Base-by-base conservation (phyloP, 2,888 invertebrate genomes). In the Cryptocephalus primarius region DNA sequence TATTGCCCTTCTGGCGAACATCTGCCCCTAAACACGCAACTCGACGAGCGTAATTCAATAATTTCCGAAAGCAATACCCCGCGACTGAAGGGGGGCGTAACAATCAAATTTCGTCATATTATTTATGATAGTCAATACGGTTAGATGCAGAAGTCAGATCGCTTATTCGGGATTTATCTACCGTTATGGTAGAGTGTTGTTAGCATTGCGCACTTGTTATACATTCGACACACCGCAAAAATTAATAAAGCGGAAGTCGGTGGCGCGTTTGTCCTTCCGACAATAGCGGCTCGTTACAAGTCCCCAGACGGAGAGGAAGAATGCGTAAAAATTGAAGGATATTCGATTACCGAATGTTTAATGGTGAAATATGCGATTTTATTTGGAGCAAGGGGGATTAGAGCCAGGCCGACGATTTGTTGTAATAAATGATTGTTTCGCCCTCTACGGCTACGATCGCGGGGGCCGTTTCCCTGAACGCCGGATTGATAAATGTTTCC, bases 191-290 rank as follows among this genome's bases (percentile, higher is more conserved):
- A 57, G 46, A 48, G 56, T 60, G n/a, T 58, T 58, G 57, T 56
- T 52, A 42, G 42, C 32, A 49, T 47, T 47, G 44, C 50, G 52
- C 51, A 22, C 22, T 22, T 22, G 22, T 52, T 52, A 47, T 50
- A 51, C 49, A 60, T 60, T 58, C 51, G 59, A 58, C 57, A 57
- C 50, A 53, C 60, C 60, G 53, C 60, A 60, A 58, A 60, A 60
- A 60, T 60, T 60, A 61, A 61, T 60, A 60, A 57, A 51, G 55
- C 58, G 55, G 49, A 59, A 58, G 44, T 38, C 55, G 49, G 43
- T 41, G 48, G 55, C 57, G 48, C 59, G 59, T 56, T 58, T 58
- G 60, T 44, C 22, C 22, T 22, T 6, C 3, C 48, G 52, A 61
- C 60, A 61, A 61, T 60, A 45, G 48, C 51, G 32, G 41, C 54